Base-by-base conservation (phyloP, 2,797 vertebrate genomes). In the Lithobates pipiens region DNA sequence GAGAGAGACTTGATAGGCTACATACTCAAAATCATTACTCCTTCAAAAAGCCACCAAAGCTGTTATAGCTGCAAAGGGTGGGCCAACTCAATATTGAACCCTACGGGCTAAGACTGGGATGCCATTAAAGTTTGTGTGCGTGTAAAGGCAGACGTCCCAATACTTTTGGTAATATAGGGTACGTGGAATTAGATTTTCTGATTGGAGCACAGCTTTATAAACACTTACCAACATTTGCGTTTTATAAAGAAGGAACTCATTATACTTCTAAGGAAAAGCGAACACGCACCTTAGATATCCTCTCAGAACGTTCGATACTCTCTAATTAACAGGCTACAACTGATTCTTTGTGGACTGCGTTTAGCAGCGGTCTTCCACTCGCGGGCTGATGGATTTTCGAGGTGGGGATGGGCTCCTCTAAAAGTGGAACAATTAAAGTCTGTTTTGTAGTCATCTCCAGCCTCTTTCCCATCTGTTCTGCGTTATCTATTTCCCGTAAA, bases 341-440 rank as follows among this genome's bases (percentile, higher is more conserved):
- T 34, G 70, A 72, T 36, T 29, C 18, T 36, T 3, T 42, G 18
- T 5, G 23, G 32, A 39, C 32, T 39, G 36, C 18, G 16, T 18
- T 10, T 6, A 36, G 70, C 18, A 15, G 70, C 32, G 34, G 16
- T 23, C 32, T 29, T 36, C 18, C 70, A 67, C 70, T 72, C 8
- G 34, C 70, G 70, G 70, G 16, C 32, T 72, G 32, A 72, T 42
- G 23, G 34, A 72, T 36, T 72, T 72, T 72, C 1, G 23, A 16
- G 32, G 10, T 23, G 10, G 4, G 27, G n/a, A 54, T 42, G 9
- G 10, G 8, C 27, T 27, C 9, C 5, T 88, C 88, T 71, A 3
- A 16, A 50, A 70, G n/a, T 21, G 76, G 85, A 42, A 46, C n/a
- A 86, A 8, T 81, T 87, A 83, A 72, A 13, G 34, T 70, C 63